Base-by-base conservation (phyloP, 2,888 invertebrate genomes). In the Chromoteleia sp. region DNA sequence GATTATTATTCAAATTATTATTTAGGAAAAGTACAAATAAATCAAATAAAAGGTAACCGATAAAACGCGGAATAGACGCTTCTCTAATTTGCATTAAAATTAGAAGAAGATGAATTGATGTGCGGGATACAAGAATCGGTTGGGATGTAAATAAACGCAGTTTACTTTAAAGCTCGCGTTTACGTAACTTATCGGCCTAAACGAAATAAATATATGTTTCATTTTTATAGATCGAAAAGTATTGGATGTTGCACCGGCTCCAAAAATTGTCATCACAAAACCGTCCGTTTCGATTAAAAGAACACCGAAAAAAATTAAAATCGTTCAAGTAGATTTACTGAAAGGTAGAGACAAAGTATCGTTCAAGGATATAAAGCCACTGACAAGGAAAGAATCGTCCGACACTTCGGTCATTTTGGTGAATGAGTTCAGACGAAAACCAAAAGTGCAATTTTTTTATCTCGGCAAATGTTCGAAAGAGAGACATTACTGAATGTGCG, bases 381-480 rank as follows among this genome's bases (percentile, higher is more conserved):
- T 6, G 25, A 2, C 2, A 6, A 25, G 2, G 25, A 6, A 25
- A 6, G 6, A 25, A n/a, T 41, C 48, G 10, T 2, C n/a, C 4
- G 41, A 25, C 2, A 12, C 7, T n/a, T 67, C 52, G 2, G 52
- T 67, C 0, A 36, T 52, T 39, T 15, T 52, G 2, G 2, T 67
- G 29, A 14, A 14, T 1, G 39, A 67, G 8, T 5, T n/a, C 0
- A 52, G 33, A 21, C 39, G 39, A 10, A 52, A 65, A 48, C 0
- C 15, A n/a, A 17, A n/a, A 8, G 52, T 67, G 3, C 52, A 52
- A 25, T 67, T 52, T 41, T 52, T n/a, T 39, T 67, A 41, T 25
- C 3, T 52, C 0, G 65, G 52, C 10, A 48, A 36, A 7, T 63
- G 63, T 14, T 3, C 4, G 0, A 63, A 14, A 4, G 63, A 63